These are phyloP conservation scores for Elephantulus edwardii DNA, from an alignment of 2,113 vertebrate genomes.

Conservation along the genomic window DNA sequence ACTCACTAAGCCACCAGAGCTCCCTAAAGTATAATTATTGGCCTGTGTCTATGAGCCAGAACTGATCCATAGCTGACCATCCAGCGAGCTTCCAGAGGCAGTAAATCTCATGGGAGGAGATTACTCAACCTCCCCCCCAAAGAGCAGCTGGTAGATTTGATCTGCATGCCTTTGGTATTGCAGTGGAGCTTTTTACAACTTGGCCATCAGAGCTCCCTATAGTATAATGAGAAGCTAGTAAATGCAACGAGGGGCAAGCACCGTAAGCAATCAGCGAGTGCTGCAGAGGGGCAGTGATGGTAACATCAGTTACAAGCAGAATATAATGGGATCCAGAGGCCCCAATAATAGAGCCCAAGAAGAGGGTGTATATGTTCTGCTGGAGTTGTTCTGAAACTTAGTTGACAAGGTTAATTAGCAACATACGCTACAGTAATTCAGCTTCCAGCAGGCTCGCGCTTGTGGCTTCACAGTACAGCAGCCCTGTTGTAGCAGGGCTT, in stretches of 20 bases:
- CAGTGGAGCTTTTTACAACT: too few species aligned
- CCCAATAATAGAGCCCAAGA: background rate
- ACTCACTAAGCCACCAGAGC: too few species aligned
- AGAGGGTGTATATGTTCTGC: background rate
- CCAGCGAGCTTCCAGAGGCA: too few species aligned
- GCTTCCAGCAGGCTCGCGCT: background rate
- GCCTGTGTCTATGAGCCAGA: too few species aligned
- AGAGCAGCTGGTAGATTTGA: too few species aligned
- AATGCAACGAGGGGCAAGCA: background rate
- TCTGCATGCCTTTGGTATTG: too few species aligned
- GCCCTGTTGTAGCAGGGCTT: background rate
- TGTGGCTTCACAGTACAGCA: background rate
- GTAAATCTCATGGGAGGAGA: too few species aligned
- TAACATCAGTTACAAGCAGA: background rate
- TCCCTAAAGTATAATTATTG: too few species aligned
- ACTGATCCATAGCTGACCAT: too few species aligned
- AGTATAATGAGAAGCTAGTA: background rate
- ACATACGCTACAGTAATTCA: background rate
- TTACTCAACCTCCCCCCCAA: too few species aligned
- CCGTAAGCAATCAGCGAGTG: background rate
- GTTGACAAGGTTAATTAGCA: constrained; percentile 38
- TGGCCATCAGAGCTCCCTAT: too few species aligned
- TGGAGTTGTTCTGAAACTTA: background rate
- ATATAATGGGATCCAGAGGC: background rate
- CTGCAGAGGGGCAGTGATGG: too few species aligned